Evolutionary conservation across 2,113 vertebrate species (phyloP), one percentile per base, ranked within the genome.

Genomic region (Zosterops japonicus): DNA sequence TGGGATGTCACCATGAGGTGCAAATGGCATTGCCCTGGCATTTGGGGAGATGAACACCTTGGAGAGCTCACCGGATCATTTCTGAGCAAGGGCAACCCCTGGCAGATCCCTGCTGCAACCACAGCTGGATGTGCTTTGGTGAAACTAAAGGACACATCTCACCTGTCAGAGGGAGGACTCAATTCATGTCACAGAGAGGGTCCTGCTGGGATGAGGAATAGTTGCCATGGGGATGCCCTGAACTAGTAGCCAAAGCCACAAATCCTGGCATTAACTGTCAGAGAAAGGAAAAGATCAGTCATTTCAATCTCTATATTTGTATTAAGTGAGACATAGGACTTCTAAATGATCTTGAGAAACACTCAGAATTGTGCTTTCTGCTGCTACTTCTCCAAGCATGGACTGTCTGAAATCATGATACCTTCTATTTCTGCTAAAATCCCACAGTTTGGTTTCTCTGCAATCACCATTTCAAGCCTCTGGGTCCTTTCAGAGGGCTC

Each of bases 41-140:
- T 14, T 0, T 39, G 67, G 41, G 61, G 53, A 56, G 42, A 3
- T 35, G 29, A 90, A 67, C 20, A 5, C 29, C 53, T 46, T 42
- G 7, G 12, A 18, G 23, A 89, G 14, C 12, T 55, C 69, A 29
- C 8, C 11, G 8, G 27, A 17, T 41, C 7, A 4, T 60, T 90
- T 65, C 19, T 29, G 39, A 86, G 33, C 1, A 16, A 83, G 3
- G 13, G 15, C 9, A 35, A 4, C 11, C 13, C 11, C 33, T 74
- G 59, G 24, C 47, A 70, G 29, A 44, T 11, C 9, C 14, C 24
- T 85, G 24, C 46, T 39, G 42, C 42, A 61, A 8, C 4, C 0
- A 0, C 16, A 44, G 20, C 35, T 65, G 74, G 12, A 18, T 0
- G 1, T 52, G 57, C n/a, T 72, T 0, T 9, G 1, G 0, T 53